phyloP scores from a whole-genome alignment of 2,113 vertebrate genomes.

The Anser brachyrhynchus region DNA sequence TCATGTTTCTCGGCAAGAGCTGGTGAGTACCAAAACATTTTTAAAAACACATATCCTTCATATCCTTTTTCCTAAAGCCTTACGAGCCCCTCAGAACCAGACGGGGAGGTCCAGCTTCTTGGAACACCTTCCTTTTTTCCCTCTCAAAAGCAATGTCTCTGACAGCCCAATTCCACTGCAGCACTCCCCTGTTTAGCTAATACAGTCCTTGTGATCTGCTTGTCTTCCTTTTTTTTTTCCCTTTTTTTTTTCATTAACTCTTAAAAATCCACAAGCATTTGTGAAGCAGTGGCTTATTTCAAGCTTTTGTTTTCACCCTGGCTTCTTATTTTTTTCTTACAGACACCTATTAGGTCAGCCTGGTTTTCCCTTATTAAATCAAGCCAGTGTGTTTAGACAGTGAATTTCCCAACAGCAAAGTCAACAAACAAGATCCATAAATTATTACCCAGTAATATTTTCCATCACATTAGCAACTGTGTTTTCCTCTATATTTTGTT shows the following conservation, averaged over 20 bases:
- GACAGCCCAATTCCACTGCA: not conserved
- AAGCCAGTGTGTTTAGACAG: conserved; percentile 8
- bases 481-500: conserved; percentile 27
- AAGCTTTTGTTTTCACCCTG: not conserved
- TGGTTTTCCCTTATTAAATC: conserved; percentile 28
- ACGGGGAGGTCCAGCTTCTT: not conserved
- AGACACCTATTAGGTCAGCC: not conserved
- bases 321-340: not conserved
- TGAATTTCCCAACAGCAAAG: conserved; percentile 15
- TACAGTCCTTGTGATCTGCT: not conserved
- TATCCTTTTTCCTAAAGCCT: not conserved
- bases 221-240: not conserved
- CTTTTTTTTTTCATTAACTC: not conserved
- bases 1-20: not conserved
- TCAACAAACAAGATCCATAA: conserved; percentile 28
- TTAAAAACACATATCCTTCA: not conserved
- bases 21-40: not conserved
- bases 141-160: not conserved
- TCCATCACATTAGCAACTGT: not conserved
- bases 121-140: not conserved
- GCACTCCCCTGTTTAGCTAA: not conserved
- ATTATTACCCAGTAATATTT: conserved; percentile 35
- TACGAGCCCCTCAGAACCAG: not conserved
- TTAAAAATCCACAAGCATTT: not conserved
- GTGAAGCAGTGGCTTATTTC: not conserved